Evolutionary conservation across 1,140 invertebrate species (phyloP).

Genomic region (Cecropterus lyciades): DNA sequence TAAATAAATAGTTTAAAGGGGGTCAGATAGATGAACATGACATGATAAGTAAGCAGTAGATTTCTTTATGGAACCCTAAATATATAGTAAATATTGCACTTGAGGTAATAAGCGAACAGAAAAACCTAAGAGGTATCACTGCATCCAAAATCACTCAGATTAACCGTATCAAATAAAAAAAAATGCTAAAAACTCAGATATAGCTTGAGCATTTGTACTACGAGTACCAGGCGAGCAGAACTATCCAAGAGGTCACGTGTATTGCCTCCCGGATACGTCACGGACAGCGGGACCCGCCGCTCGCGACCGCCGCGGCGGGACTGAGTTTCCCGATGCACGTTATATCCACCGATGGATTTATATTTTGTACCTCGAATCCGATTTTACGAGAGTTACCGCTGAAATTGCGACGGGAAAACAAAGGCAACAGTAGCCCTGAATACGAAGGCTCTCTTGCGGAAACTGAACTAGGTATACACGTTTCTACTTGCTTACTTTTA

Average conservation of each 20-base stretch:
- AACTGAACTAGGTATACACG: not conserved
- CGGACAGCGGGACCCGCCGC: slow-evolving; percentile 55
- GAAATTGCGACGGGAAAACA: slow-evolving; percentile 10
- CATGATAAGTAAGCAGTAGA: too few relatives aligned
- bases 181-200: not conserved
- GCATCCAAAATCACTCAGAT: not conserved
- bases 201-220: not conserved
- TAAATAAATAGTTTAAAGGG: too few relatives aligned
- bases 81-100: too few relatives aligned
- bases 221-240: slow-evolving; percentile 13
- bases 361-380: slow-evolving; percentile 27
- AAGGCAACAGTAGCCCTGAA: slow-evolving; percentile 1
- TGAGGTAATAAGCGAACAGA: too few relatives aligned
- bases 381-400: slow-evolving; percentile 25
- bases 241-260: slow-evolving; percentile 9
- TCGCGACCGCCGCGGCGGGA: slow-evolving; percentile 70
- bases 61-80: too few relatives aligned
- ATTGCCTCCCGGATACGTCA: slow-evolving; percentile 2
- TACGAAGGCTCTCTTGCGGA: not conserved
- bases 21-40: too few relatives aligned
- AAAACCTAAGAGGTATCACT: not conserved
- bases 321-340: slow-evolving; percentile 44
- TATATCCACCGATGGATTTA: slow-evolving; percentile 26
- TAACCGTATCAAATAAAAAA: not conserved
- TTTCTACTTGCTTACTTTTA: too few relatives aligned